Percentiles rank a stretch among this genome's conserved stretches.
These are phyloP conservation scores for Ciconia stormi DNA, from an alignment of 2,113 vertebrate species.

Conservation along the genomic window DNA sequence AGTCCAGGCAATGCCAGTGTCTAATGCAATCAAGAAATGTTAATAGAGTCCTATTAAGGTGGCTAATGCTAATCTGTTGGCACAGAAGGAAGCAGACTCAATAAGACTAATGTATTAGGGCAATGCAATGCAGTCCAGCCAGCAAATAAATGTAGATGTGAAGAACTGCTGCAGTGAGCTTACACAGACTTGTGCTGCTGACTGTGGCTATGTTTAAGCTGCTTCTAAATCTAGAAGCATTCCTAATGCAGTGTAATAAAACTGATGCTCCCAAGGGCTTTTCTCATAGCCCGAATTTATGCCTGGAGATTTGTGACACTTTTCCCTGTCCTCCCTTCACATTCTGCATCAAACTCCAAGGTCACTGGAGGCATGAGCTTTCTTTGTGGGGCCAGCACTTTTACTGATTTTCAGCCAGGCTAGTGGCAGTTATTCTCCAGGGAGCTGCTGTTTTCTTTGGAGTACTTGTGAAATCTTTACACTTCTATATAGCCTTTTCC, in stretches of 20 bases:
- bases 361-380: background rate
- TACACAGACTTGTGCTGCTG: background rate
- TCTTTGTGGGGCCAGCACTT: background rate
- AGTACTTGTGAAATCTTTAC: background rate
- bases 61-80: background rate
- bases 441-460: background rate
- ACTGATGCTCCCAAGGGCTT: background rate
- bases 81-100: background rate
- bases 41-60: constrained; percentile 38
- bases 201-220: background rate
- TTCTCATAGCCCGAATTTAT: background rate
- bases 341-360: background rate
- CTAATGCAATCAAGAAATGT: constrained; percentile 45
- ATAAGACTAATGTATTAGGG: background rate
- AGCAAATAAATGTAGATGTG: background rate
- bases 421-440: background rate
- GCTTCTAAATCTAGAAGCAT: constrained; percentile 8
- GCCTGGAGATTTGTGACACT: background rate
- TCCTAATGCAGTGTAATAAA: background rate
- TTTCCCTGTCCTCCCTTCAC: background rate
- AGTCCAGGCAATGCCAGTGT: background rate
- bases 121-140: background rate
- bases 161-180: background rate
- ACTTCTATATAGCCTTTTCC: background rate
- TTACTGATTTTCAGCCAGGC: background rate